Percentiles rank a stretch among this genome's conserved stretches.
Conservation (phyloP, 2,888 invertebrate species). For the Sialis fuliginosa region DNA sequence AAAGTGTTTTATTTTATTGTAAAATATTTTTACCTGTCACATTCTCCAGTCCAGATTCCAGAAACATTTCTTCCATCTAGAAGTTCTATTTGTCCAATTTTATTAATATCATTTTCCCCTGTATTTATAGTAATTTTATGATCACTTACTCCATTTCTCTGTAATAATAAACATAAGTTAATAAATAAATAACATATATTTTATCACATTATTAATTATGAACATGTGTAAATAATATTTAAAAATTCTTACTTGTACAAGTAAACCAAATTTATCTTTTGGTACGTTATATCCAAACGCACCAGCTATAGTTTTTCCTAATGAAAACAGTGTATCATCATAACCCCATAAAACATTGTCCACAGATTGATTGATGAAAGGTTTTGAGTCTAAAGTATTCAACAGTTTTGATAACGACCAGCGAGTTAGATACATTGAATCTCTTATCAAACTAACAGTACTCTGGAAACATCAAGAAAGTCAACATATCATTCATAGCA, state of each 20-base stretch:
- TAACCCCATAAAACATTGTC: slow-evolving; percentile 49
- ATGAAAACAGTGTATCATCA: slow-evolving; percentile 35
- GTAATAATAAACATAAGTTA: slow-evolving; percentile 14
- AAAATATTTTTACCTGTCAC: slow-evolving; percentile 35
- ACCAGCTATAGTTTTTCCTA: slow-evolving; percentile 27
- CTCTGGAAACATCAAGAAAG: too few species aligned
- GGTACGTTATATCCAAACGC: slow-evolving; percentile 28
- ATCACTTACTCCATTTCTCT: slow-evolving; percentile 47
- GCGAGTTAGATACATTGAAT: too few species aligned
- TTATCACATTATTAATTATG: not conserved
- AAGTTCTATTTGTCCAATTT: slow-evolving; percentile 42
- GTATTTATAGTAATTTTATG: slow-evolving; percentile 52
- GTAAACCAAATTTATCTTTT: slow-evolving; percentile 44
- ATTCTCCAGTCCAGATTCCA: slow-evolving; percentile 47
- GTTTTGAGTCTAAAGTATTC: too few species aligned
- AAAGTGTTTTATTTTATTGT: too few species aligned
- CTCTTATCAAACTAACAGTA: too few species aligned
- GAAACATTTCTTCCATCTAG: slow-evolving; percentile 39
- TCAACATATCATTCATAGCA: too few species aligned
- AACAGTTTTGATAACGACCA: too few species aligned
- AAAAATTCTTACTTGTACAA: slow-evolving; percentile 38
- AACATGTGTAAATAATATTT: not conserved
- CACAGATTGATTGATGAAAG: too few species aligned
- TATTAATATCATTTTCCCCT: slow-evolving; percentile 39
- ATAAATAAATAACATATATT: not conserved